Evolutionary conservation across 2,113 vertebrate species (phyloP).

Genomic region (Podarcis cretensis): DNA sequence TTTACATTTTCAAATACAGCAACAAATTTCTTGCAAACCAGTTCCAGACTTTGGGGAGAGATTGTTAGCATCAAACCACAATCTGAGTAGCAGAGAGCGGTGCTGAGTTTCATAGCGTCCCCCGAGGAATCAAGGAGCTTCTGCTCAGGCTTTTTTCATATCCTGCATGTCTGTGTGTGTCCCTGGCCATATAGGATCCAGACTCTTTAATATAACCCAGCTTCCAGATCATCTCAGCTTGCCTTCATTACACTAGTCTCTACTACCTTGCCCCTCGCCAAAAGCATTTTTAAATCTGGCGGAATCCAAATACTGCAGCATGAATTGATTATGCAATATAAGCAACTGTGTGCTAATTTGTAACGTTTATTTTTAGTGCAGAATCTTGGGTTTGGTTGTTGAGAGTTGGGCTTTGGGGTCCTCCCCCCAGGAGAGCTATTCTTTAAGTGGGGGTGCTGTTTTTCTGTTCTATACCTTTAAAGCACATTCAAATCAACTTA

Average conservation of each 20-base stretch:
- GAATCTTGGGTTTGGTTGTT: background rate
- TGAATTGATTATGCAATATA: slow-evolving; percentile 18
- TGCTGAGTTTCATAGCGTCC: slow-evolving; percentile 21
- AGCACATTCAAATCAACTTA: too few relatives aligned
- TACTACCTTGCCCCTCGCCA: background rate
- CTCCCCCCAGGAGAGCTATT: background rate
- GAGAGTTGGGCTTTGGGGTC: background rate
- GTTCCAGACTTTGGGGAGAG: slow-evolving; percentile 59
- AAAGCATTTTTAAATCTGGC: slow-evolving; percentile 13
- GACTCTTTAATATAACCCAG: slow-evolving; percentile 9
- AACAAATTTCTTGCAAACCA: slow-evolving; percentile 64
- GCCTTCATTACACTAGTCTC: background rate
- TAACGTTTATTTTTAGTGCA: slow-evolving; percentile 7
- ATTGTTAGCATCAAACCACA: slow-evolving; percentile 57
- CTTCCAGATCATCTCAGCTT: background rate
- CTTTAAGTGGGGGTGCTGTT: background rate
- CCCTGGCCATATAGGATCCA: slow-evolving; percentile 10
- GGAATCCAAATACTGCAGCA: slow-evolving; percentile 13
- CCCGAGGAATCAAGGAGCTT: slow-evolving; percentile 51
- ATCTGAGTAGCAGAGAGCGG: slow-evolving; percentile 54
- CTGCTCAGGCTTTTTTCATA: slow-evolving; percentile 10
- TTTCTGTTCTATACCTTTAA: background rate
- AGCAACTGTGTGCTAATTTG: slow-evolving; percentile 10
- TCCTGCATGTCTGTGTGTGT: slow-evolving; percentile 37
- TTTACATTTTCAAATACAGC: slow-evolving; percentile 64